Evolutionary conservation across 1,140 invertebrate genomes (phyloP).

Genomic region (Cyrtorhinus lividipennis): DNA sequence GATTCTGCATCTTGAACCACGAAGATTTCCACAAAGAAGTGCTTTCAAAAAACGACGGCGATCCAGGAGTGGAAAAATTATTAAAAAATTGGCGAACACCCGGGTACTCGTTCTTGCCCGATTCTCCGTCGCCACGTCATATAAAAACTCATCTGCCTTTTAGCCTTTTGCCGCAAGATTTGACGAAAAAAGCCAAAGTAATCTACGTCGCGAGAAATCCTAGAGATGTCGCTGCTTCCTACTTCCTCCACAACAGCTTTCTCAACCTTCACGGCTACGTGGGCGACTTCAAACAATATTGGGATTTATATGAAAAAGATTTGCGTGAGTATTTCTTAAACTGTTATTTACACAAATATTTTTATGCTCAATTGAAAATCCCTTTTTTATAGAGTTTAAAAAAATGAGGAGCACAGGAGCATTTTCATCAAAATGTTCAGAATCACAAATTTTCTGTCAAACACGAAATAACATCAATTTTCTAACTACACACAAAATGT

Average conservation of each 20-base stretch:
- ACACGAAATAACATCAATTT: too few relatives aligned
- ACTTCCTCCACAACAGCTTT: constrained; percentile 58
- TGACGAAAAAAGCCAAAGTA: constrained; percentile 39
- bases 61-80: constrained; percentile 28
- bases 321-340: too few relatives aligned
- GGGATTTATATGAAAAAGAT: constrained; percentile 55
- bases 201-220: constrained; percentile 67
- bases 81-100: constrained; percentile 35
- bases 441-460: too few relatives aligned
- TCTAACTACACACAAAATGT: too few relatives aligned
- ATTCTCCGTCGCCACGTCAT: constrained; percentile 37
- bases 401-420: too few relatives aligned
- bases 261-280: constrained; percentile 52
- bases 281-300: constrained; percentile 57
- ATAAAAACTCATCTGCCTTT: constrained; percentile 47
- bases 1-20: constrained; percentile 44
- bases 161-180: constrained; percentile 46
- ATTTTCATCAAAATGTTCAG: too few relatives aligned
- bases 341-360: too few relatives aligned
- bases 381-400: too few relatives aligned
- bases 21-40: constrained; percentile 40
- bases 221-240: constrained; percentile 70
- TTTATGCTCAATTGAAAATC: too few relatives aligned
- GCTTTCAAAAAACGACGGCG: constrained; percentile 34
- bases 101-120: constrained; percentile 34